Base-by-base conservation (phyloP, 2,888 invertebrate species). In the Hemithea aestivaria region DNA sequence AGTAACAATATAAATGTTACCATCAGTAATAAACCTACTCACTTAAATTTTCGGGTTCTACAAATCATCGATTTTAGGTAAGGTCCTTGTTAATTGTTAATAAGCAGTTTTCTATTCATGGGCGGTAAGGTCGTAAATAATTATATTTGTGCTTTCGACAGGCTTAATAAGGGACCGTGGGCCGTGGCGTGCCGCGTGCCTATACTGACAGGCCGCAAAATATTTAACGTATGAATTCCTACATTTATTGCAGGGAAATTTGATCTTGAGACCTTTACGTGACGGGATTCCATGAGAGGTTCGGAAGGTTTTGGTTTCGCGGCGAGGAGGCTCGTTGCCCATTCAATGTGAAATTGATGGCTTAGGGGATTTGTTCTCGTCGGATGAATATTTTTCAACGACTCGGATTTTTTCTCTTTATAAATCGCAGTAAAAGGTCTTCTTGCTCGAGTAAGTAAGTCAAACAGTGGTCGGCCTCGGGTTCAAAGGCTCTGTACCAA, bases 171-270 rank as follows among this genome's bases (percentile, higher is more conserved):
- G 22, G 16, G 44, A 37, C 29, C 35, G 40, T 35, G 44, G 31
- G 1, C 26, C 16, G 3, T 16, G 16, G 5, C 16, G 16, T 16
- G 16, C 16, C 16, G 16, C 16, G 20, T 29, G 9, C 20, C 29
- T 8, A 7, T 12, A 12, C 8, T 7, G 40, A 34, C 27, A 37
- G 56, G 46, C 49, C 56, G 48, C 53, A 53, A 53, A 56, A 59
- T 64, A 58, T 67, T 66, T 58, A 60, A 53, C 51, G 53, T 51
- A 59, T 62, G 59, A 64, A 62, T 63, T 57, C 61, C 57, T 56
- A 60, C 68, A 66, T 70, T 70, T 68, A 70, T 71, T 60, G 58
- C 46, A 45, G 44, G 44, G 60, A 57, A 72, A 70, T 72, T 72
- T 67, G 65, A 67, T 68, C 65, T 49, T 43, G 46, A 49, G 57